Evolutionary conservation across 2,888 invertebrate genomes (phyloP), one percentile per base, ranked within the genome.

Genomic region (Actias luna): DNA sequence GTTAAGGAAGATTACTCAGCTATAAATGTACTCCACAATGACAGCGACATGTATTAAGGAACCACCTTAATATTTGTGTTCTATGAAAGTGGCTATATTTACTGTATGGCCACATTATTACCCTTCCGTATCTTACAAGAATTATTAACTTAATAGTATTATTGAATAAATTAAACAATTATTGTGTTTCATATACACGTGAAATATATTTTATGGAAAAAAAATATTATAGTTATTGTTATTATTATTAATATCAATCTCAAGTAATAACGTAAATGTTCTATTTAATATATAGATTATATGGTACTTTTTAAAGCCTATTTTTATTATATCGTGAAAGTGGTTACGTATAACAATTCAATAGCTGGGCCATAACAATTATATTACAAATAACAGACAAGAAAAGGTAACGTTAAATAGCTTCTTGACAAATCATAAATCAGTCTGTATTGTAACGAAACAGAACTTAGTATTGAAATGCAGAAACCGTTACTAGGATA

Each of bases 401-500:
- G 29, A 61, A 33, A 55, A 36, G 39, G 1, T 55, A 35, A 61
- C 22, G 31, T 55, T 29, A 61, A 57, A 61, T 27, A 57, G 18
- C 14, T 35, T 12, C 52, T 22, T 5, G 39, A 36, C 25, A 55
- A 27, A n/a, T 22, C 18, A 55, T n/a, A 61, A 52, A 52, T 25
- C 31, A 39, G 29, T 35, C 22, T 52, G 42, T 59, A 52, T 55
- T 39, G 39, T 55, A 22, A 29, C 22, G 59, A 52, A 59, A 50
- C 35, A 36, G 12, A 61, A 60, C 65, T 64, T 68, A 85, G 84
- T 92, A 92, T 92, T 88, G 92, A 92, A 89, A 82, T 90, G 82
- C 90, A 77, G 82, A 76, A 78, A 71, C 76, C 79, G 92, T 92
- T 87, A 86, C 92, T 91, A 89, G 86, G 92, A 79, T 84, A 92